These are phyloP conservation scores for Erythrocercus mccallii DNA, from an alignment of 2,113 vertebrate species.

Conservation along the genomic window DNA sequence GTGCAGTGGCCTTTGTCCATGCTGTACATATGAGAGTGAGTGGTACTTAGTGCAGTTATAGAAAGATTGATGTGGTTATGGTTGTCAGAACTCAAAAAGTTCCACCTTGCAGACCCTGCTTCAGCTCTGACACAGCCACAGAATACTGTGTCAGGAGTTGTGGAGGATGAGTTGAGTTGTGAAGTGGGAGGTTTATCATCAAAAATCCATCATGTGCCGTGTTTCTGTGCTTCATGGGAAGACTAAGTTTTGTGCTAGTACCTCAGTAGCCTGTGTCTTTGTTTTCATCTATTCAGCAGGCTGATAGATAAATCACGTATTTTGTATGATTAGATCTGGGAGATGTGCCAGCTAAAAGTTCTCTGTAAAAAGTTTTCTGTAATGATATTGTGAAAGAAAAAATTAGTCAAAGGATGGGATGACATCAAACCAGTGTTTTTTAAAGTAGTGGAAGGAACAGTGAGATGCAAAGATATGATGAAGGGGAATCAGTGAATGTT, in stretches of 20 bases:
- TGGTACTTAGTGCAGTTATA: neutral
- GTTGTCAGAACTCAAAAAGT: neutral
- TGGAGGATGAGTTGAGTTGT: neutral
- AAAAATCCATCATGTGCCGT: neutral
- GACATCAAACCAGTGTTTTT: neutral
- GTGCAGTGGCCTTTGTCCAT: neutral
- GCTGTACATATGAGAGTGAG: neutral
- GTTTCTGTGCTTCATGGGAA: neutral
- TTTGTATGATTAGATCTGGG: neutral
- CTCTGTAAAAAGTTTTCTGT: neutral
- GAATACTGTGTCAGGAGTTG: neutral
- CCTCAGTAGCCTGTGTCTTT: neutral
- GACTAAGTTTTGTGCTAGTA: neutral
- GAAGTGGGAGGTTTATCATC: neutral
- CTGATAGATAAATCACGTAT: neutral
- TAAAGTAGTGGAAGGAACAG: neutral
- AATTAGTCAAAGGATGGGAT: neutral
- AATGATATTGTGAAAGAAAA: neutral
- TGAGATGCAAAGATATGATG: neutral
- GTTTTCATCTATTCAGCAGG: neutral
- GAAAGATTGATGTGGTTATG: neutral
- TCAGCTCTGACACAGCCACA: neutral
- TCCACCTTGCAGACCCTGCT: neutral
- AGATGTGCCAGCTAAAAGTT: neutral
- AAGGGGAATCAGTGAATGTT: neutral